Base-by-base conservation (phyloP, 2,797 vertebrate species). In the Lutjanus argentimaculatus region DNA sequence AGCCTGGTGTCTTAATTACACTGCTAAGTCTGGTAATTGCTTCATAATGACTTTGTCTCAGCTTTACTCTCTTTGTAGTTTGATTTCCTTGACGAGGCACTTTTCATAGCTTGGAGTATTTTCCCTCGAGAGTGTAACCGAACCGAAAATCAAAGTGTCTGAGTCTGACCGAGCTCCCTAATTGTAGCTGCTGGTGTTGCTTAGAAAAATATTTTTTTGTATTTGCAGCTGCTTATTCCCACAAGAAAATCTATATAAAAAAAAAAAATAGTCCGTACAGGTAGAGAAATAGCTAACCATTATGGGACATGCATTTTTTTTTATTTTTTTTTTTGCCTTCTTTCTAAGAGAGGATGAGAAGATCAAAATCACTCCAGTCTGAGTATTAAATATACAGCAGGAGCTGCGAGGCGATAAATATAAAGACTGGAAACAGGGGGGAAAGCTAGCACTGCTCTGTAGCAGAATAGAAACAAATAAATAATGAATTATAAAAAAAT, bases 1-100 rank as follows among this genome's bases (percentile, higher is more conserved):
- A 82, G 72, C 62, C 82, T 51, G 6, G 46, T 68, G 59, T 84
- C 80, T 64, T 84, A 77, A 85, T 83, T 78, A 84, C 84, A 79
- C 62, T n/a, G 16, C 68, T 65, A 62, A 64, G 55, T 57, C 75
- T 78, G 74, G 56, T 88, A 87, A 87, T 91, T 84, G 67, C 74
- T 89, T 86, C 66, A 81, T 88, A 89, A 88, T 82, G 70, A 88
- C 67, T 87, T 88, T 75, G 58, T 56, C 25, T 70, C 82, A 51
- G 56, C 40, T 71, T 69, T 66, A 42, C 62, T 62, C 65, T 67
- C 49, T 63, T 43, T 75, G 59, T 46, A 64, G 25, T 72, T 79
- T 55, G 66, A 46, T 80, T 83, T 65, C 55, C 74, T 62, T 80
- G 75, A 85, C 8, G n/a, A 67, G 43, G 36, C 45, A 64, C 36